Percentiles rank a stretch among this genome's conserved stretches.
These are phyloP conservation scores for Athrips mouffetella DNA, from an alignment of 2,888 invertebrate species.

Conservation along the genomic window DNA sequence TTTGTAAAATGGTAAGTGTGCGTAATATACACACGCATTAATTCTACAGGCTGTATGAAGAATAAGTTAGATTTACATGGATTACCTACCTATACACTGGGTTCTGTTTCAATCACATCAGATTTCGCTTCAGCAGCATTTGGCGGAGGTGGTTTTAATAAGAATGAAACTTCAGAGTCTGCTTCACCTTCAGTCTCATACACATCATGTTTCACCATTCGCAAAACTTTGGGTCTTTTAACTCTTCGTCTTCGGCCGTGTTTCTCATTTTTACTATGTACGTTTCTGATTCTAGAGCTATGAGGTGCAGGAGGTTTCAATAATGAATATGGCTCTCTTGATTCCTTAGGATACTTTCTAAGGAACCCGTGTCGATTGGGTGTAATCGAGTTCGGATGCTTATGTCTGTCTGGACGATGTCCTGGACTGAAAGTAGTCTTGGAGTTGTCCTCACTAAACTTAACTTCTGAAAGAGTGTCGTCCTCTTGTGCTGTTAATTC, in stretches of 20 bases:
- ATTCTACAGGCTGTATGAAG: not conserved
- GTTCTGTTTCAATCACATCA: conserved; percentile 31
- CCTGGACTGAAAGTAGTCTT: conserved; percentile 41
- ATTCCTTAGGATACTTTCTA: conserved; percentile 56
- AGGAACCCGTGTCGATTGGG: conserved; percentile 46
- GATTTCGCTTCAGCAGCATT: conserved; percentile 49
- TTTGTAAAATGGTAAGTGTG: not conserved
- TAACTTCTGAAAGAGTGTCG: conserved; percentile 33
- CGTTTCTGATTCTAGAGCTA: conserved; percentile 38
- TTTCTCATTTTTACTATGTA: conserved; percentile 45
- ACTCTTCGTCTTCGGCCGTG: conserved; percentile 49
- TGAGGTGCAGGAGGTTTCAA: conserved; percentile 65
- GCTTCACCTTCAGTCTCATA: conserved; percentile 53
- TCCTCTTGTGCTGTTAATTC: conserved; percentile 50
- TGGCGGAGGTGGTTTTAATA: conserved; percentile 51
- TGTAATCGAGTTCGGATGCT: conserved; percentile 49
- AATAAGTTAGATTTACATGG: too few relatives aligned
- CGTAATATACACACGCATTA: not conserved
- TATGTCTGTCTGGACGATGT: conserved; percentile 47
- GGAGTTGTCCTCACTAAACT: conserved; percentile 45
- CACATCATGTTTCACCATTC: conserved; percentile 54
- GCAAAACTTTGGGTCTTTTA: conserved; percentile 49
- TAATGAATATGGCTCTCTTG: conserved; percentile 63
- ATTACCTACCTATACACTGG: conserved; percentile 18
- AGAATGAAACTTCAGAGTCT: conserved; percentile 43